A percentile compares a stretch with the other conserved stretches of the same genome.
Evolutionary conservation across 1,140 invertebrate species (phyloP).

Genomic region (Trichonephila clavata): DNA sequence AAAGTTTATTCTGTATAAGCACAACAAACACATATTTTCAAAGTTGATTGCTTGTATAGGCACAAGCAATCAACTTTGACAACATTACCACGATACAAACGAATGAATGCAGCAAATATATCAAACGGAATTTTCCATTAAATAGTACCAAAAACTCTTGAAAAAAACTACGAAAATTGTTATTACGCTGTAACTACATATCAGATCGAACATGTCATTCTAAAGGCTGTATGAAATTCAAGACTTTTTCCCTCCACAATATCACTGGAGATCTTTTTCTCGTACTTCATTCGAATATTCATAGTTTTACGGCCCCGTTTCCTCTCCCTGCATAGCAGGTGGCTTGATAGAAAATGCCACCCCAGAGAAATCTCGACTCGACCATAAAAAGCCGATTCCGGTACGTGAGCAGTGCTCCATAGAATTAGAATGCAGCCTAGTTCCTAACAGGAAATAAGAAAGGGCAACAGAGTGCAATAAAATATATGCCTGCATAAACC

Average conservation of each 20-base stretch:
- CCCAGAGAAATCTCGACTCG: conserved; percentile 38
- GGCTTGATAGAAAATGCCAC: conserved; percentile 25
- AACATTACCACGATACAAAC: too few relatives aligned
- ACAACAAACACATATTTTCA: too few relatives aligned
- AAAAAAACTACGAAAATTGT: not conserved
- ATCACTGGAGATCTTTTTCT: conserved; percentile 31
- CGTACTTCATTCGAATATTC: conserved; percentile 35
- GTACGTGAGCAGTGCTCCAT: conserved; percentile 1
- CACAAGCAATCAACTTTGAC: too few relatives aligned
- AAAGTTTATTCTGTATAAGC: too few relatives aligned
- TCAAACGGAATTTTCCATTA: too few relatives aligned
- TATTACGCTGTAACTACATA: not conserved
- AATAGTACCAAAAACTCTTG: not conserved
- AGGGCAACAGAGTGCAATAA: conserved; percentile 49
- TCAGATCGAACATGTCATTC: not conserved
- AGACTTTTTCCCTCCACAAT: not conserved
- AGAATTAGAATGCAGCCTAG: conserved; percentile 41
- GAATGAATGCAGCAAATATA: too few relatives aligned
- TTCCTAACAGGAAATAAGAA: conserved; percentile 45
- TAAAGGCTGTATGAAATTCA: not conserved
- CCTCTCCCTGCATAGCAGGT: conserved; percentile 20
- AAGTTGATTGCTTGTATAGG: too few relatives aligned
- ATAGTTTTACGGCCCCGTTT: conserved; percentile 41
- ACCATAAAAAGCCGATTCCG: conserved; percentile 46
- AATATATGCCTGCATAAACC: conserved; percentile 36